A percentile compares a stretch with the other conserved stretches of the same genome.
Conservation (phyloP, 2,797 vertebrate genomes). For the Psittacula echo region DNA sequence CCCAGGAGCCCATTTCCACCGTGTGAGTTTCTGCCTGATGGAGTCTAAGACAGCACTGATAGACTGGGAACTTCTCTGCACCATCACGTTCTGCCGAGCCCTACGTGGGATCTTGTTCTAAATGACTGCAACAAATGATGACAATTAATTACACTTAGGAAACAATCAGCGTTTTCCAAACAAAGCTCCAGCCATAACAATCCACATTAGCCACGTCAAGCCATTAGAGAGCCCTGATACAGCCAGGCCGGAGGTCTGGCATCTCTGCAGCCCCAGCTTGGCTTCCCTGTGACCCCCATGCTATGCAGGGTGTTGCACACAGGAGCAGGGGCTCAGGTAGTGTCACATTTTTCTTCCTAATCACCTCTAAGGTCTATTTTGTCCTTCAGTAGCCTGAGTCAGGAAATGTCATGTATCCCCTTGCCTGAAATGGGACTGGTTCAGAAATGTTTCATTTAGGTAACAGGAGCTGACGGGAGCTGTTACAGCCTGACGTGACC, state of each 20-base stretch:
- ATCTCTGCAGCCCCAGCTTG: not conserved
- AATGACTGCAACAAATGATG: accelerated
- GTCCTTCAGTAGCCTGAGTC: not conserved
- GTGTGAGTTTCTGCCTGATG: accelerated
- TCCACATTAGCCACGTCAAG: not conserved
- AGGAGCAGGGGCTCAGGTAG: not conserved
- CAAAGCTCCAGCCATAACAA: accelerated
- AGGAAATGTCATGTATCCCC: not conserved
- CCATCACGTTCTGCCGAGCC: accelerated
- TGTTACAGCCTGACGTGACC: not conserved
- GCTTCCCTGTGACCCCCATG: accelerated
- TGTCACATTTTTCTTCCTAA: not conserved
- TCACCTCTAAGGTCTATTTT: not conserved
- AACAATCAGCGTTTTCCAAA: not conserved
- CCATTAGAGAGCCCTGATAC: not conserved
- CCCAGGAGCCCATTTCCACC: not conserved
- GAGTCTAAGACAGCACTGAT: not conserved
- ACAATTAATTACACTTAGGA: not conserved
- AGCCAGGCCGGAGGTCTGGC: not conserved
- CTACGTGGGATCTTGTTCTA: accelerated
- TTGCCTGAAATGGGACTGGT: accelerated
- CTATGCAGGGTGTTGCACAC: not conserved
- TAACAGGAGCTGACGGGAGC: not conserved
- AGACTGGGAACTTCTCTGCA: not conserved
- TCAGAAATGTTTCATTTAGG: not conserved